phyloP scores from a whole-genome alignment of 2,797 vertebrate genomes.

The Acipenser ruthenus region DNA sequence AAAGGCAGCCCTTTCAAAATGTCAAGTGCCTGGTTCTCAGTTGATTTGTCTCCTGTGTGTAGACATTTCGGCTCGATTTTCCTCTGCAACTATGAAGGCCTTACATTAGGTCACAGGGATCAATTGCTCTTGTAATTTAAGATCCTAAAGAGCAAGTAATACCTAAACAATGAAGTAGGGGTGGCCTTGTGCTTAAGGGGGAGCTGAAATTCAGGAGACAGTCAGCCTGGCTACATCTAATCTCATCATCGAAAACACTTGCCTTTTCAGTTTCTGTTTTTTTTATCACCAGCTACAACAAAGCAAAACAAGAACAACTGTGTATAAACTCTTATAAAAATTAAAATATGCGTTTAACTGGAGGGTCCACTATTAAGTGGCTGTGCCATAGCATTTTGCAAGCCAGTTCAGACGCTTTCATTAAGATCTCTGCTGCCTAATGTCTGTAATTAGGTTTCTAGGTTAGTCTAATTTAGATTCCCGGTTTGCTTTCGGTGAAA shows the following conservation, averaged over 20 bases:
- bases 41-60: slow-evolving; percentile 76
- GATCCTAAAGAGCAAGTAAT: slow-evolving; percentile 86
- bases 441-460: slow-evolving; percentile 4
- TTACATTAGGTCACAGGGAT: slow-evolving; percentile 85
- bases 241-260: slow-evolving; percentile 78
- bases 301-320: slow-evolving; percentile 1
- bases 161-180: slow-evolving; percentile 78
- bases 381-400: neutral
- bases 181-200: slow-evolving; percentile 48
- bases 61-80: slow-evolving; percentile 83
- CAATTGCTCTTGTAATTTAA: slow-evolving; percentile 94
- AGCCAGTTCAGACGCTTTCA: neutral
- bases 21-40: slow-evolving; percentile 51
- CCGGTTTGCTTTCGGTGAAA: too few relatives aligned
- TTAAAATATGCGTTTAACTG: slow-evolving; percentile 49
- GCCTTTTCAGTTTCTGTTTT: slow-evolving; percentile 74
- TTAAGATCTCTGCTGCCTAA: neutral
- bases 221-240: slow-evolving; percentile 94
- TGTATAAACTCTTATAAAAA: slow-evolving; percentile 39
- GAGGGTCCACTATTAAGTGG: slow-evolving; percentile 31
- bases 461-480: too few relatives aligned
- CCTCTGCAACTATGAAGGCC: slow-evolving; percentile 76
- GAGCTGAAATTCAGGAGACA: slow-evolving; percentile 72
- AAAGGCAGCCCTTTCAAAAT: slow-evolving; percentile 21
- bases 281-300: slow-evolving; percentile 47